A percentile compares a stretch with the other conserved stretches of the same genome.
phyloP scores from a whole-genome alignment of 2,113 vertebrate genomes.

The Caranx ignobilis region DNA sequence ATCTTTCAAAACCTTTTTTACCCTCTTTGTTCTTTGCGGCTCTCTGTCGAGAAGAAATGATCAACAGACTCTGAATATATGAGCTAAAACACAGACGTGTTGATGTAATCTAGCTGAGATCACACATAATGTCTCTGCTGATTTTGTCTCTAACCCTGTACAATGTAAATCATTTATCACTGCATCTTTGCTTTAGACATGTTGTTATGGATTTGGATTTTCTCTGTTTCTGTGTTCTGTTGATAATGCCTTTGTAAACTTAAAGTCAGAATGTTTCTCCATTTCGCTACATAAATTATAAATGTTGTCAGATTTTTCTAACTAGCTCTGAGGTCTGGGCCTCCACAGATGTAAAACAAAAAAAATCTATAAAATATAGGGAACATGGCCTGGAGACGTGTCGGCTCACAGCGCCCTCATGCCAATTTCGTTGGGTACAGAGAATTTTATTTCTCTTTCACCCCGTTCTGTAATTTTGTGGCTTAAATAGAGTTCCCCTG shows the following conservation, averaged over 20 bases:
- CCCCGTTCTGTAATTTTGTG: slow-evolving; percentile 17
- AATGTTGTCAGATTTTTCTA: neutral
- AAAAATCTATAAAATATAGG: neutral
- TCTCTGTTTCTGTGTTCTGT: neutral
- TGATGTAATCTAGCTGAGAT: neutral
- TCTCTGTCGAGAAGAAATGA: neutral
- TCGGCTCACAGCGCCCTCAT: neutral
- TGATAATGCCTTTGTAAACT: neutral
- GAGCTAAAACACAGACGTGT: neutral
- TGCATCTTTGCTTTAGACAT: neutral
- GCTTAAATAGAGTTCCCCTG: slow-evolving; percentile 31
- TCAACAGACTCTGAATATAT: neutral
- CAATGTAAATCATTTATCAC: neutral
- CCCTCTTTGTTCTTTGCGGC: neutral
- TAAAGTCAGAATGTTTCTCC: too few species aligned
- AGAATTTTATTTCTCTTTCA: neutral
- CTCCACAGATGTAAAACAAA: neutral
- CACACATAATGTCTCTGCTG: neutral
- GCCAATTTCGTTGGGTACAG: slow-evolving; percentile 5
- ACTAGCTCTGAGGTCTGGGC: neutral
- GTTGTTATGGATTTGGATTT: neutral
- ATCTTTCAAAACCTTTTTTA: neutral
- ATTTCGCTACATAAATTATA: neutral
- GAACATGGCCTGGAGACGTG: neutral
- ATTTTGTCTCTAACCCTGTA: neutral